These are phyloP conservation scores for Apoda limacodes DNA, from an alignment of 2,888 invertebrate genomes.

Conservation along the genomic window DNA sequence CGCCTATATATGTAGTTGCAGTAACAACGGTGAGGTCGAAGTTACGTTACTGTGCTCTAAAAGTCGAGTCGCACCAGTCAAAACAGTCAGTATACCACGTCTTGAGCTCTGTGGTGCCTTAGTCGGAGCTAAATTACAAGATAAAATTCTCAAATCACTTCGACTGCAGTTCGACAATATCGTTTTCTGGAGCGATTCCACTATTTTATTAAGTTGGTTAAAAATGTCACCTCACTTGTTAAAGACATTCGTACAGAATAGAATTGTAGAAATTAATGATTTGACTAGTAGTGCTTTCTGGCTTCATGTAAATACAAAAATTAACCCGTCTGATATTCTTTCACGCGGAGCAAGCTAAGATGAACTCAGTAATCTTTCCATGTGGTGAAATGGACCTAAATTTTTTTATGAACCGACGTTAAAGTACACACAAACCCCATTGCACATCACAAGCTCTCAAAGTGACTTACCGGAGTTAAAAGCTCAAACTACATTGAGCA, in stretches of 20 bases:
- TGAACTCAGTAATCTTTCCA: too few relatives aligned
- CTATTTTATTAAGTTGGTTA: conserved; percentile 3
- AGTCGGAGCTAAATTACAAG: conserved; percentile 8
- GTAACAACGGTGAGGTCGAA: neutral
- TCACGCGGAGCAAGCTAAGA: conserved; percentile 7
- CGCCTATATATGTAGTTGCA: conserved; percentile 7
- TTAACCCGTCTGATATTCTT: conserved; percentile 6
- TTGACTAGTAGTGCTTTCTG: conserved; percentile 3
- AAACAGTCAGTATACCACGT: too few relatives aligned
- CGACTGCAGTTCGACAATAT: conserved; percentile 2
- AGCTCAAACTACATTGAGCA: too few relatives aligned
- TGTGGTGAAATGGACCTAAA: neutral
- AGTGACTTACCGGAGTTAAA: too few relatives aligned
- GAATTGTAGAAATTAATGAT: conserved; percentile 8
- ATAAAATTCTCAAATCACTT: conserved; percentile 9
- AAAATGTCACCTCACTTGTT: conserved; percentile 1
- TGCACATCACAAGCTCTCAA: too few relatives aligned
- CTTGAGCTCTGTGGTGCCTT: too few relatives aligned
- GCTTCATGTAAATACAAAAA: conserved; percentile 4
- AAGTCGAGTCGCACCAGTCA: conserved; percentile 7
- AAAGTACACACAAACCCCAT: too few relatives aligned
- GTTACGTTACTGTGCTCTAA: conserved; percentile 10
- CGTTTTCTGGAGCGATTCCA: conserved; percentile 3
- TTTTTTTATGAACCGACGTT: conserved; percentile 10
- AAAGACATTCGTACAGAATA: conserved; percentile 8